A percentile compares a stretch with the other conserved stretches of the same genome.
Evolutionary conservation across 2,888 invertebrate species (phyloP).

Genomic region (Malacosoma neustria): DNA sequence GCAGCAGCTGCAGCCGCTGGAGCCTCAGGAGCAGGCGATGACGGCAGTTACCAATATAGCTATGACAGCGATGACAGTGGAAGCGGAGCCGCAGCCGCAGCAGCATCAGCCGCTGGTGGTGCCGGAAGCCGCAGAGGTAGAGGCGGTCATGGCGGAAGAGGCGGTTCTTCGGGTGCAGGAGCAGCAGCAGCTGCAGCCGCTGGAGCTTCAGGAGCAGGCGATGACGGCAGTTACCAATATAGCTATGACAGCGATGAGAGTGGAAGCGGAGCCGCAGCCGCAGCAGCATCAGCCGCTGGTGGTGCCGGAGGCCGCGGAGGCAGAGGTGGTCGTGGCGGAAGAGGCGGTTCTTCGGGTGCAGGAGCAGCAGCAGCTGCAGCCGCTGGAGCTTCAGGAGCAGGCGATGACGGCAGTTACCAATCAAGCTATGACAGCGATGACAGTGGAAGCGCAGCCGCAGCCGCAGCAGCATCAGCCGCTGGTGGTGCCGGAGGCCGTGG

Average conservation of each 20-base stretch:
- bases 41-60: neutral
- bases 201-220: slow-evolving; percentile 2
- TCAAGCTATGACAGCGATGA: neutral
- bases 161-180: neutral
- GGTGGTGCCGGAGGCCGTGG: neutral
- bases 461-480: neutral
- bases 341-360: neutral
- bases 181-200: slow-evolving; percentile 1
- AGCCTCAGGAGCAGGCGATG: slow-evolving; percentile 1
- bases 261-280: neutral
- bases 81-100: slow-evolving; percentile 5
- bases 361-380: slow-evolving; percentile 1
- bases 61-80: neutral
- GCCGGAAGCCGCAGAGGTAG: neutral
- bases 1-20: slow-evolving; percentile 4
- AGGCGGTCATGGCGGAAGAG: neutral
- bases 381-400: neutral
- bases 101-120: slow-evolving; percentile 4
- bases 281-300: neutral
- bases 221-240: no score
- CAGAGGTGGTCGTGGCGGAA: neutral
- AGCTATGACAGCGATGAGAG: no score
- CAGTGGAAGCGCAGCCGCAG: neutral
- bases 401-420: neutral
- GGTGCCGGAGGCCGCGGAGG: neutral